These are phyloP conservation scores for Orycteropus afer DNA, from an alignment of 2,113 vertebrate genomes.

Conservation along the genomic window DNA sequence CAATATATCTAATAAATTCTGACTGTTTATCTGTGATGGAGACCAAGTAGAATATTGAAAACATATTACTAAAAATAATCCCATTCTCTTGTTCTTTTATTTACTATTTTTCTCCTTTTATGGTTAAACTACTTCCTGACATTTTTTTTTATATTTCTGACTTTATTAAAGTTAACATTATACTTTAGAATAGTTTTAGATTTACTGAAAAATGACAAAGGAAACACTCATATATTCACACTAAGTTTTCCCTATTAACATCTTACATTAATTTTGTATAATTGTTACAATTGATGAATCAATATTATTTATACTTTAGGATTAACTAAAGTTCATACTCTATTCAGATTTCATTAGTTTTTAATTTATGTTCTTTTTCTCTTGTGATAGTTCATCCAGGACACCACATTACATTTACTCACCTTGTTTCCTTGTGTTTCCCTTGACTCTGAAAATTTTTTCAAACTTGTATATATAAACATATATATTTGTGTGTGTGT, in stretches of 20 bases:
- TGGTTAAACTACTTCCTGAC: not conserved
- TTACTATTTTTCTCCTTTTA: not conserved
- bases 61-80: not conserved
- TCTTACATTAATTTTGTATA: not conserved
- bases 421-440: not conserved
- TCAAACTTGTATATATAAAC: too few relatives aligned
- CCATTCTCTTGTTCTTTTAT: not conserved
- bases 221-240: not conserved
- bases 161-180: not conserved
- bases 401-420: not conserved
- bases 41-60: not conserved
- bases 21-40: not conserved
- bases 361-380: not conserved
- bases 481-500: too few relatives aligned
- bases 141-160: not conserved
- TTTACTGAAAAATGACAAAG: not conserved
- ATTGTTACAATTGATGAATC: not conserved
- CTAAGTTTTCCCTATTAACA: rapidly evolving
- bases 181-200: not conserved
- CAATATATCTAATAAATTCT: not conserved
- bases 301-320: not conserved
- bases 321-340: not conserved
- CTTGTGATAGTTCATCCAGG: not conserved
- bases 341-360: not conserved
- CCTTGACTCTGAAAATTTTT: not conserved